A percentile compares a stretch with the other conserved stretches of the same genome.
These are phyloP conservation scores for Plebejus melissa DNA, from an alignment of 2,888 invertebrate species.

Conservation along the genomic window DNA sequence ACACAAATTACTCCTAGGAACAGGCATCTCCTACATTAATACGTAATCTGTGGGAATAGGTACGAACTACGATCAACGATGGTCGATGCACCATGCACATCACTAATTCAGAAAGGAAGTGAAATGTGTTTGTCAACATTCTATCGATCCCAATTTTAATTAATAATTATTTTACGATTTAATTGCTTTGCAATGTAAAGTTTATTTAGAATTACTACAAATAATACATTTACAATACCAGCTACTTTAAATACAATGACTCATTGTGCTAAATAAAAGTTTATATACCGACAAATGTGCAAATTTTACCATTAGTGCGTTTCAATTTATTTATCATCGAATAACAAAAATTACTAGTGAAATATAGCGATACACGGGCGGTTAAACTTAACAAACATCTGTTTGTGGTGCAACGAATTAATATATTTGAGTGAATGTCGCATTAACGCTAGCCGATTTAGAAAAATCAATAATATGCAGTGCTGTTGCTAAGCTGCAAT, in stretches of 20 bases:
- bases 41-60: no score
- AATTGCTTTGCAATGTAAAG: constrained; percentile 34
- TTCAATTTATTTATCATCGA: background rate
- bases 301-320: background rate
- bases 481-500: constrained; percentile 52
- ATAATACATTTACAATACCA: background rate
- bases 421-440: constrained; percentile 31
- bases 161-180: constrained; percentile 35
- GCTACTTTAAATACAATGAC: background rate
- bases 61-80: no score
- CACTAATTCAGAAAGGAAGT: constrained; percentile 36
- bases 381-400: background rate
- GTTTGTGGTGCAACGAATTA: constrained; percentile 12
- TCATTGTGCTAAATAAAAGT: constrained; percentile 6
- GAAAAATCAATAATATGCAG: constrained; percentile 54
- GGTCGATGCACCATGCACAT: no score
- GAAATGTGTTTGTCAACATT: constrained; percentile 69
- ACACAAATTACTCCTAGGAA: no score
- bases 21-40: no score
- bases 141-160: constrained; percentile 53
- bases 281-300: background rate
- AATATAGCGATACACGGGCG: background rate
- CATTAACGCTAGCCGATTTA: constrained; percentile 36
- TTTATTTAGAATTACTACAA: constrained; percentile 31
- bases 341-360: background rate